Evolutionary conservation across 2,888 invertebrate genomes (phyloP).

Genomic region (Rotaria socialis): DNA sequence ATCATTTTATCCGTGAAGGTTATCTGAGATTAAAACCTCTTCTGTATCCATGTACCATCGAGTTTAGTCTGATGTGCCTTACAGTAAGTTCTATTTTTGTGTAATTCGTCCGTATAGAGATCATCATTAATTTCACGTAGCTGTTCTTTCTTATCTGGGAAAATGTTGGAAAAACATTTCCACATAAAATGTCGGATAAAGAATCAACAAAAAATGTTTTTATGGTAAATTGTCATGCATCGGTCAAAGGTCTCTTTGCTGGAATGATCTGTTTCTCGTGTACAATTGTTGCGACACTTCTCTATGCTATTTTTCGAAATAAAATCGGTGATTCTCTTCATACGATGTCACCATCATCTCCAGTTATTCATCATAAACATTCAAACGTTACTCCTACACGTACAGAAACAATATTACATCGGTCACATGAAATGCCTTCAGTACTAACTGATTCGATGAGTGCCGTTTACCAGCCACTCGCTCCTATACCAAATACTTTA

Average conservation of each 20-base stretch:
- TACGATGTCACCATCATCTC: too few relatives aligned
- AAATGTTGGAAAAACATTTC: constrained; percentile 8
- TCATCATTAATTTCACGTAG: neutral
- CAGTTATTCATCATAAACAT: too few relatives aligned
- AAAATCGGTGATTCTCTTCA: neutral
- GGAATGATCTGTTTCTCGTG: constrained; percentile 41
- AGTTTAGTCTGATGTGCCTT: constrained; percentile 40
- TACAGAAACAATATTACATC: neutral
- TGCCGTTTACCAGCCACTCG: neutral
- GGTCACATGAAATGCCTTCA: neutral
- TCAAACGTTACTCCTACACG: neutral
- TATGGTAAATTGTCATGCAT: constrained; percentile 43
- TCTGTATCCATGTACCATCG: constrained; percentile 44
- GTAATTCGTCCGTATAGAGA: neutral
- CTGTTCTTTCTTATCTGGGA: constrained; percentile 7
- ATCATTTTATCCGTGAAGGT: neutral
- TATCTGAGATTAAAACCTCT: constrained; percentile 32
- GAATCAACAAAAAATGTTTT: constrained; percentile 38
- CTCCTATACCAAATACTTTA: neutral
- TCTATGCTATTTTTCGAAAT: constrained; percentile 39
- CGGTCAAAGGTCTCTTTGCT: constrained; percentile 39
- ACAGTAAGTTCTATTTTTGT: neutral
- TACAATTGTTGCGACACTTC: constrained; percentile 38
- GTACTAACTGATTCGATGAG: too few relatives aligned
- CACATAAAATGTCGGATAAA: neutral